Evolutionary conservation across 2,797 vertebrate species (phyloP).

Genomic region (Rhyacichthys aspro): DNA sequence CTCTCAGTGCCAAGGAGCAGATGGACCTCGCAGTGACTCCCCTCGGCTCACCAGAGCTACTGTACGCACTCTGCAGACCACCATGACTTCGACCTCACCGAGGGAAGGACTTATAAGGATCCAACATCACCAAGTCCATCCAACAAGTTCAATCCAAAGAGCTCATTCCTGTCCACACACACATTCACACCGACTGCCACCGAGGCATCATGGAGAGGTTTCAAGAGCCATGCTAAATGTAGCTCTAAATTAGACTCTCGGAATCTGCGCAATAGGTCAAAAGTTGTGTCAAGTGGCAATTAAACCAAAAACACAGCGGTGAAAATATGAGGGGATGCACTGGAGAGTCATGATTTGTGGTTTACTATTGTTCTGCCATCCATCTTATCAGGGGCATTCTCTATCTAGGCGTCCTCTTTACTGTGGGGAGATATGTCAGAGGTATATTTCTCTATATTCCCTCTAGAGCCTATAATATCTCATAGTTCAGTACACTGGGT

Average conservation of each 20-base stretch:
- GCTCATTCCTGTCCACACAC: background rate
- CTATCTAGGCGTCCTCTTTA: slow-evolving; percentile 39
- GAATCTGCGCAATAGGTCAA: slow-evolving; percentile 4
- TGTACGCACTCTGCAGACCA: slow-evolving; percentile 46
- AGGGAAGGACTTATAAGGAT: slow-evolving; percentile 13
- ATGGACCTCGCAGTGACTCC: slow-evolving; percentile 68
- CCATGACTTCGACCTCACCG: slow-evolving; percentile 50
- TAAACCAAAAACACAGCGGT: slow-evolving; percentile 2
- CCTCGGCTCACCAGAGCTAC: slow-evolving; percentile 56
- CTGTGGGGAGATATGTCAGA: slow-evolving; percentile 51
- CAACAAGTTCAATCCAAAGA: no score
- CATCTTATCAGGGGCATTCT: slow-evolving; percentile 37
- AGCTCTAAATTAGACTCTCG: slow-evolving; percentile 9
- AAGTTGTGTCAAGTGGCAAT: slow-evolving; percentile 7
- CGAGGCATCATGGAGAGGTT: slow-evolving; percentile 2
- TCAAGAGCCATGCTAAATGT: slow-evolving; percentile 1
- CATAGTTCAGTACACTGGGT: slow-evolving; percentile 59
- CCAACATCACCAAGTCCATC: background rate
- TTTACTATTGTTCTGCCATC: slow-evolving; percentile 26
- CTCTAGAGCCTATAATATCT: slow-evolving; percentile 59
- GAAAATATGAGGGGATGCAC: slow-evolving; percentile 2
- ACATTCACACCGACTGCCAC: background rate
- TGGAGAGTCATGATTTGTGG: slow-evolving; percentile 16
- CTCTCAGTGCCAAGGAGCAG: slow-evolving; percentile 58
- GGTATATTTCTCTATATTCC: slow-evolving; percentile 53